A percentile compares a stretch with the other conserved stretches of the same genome.
Conservation (phyloP, 2,888 invertebrate genomes). For the Lasius platythorax region DNA sequence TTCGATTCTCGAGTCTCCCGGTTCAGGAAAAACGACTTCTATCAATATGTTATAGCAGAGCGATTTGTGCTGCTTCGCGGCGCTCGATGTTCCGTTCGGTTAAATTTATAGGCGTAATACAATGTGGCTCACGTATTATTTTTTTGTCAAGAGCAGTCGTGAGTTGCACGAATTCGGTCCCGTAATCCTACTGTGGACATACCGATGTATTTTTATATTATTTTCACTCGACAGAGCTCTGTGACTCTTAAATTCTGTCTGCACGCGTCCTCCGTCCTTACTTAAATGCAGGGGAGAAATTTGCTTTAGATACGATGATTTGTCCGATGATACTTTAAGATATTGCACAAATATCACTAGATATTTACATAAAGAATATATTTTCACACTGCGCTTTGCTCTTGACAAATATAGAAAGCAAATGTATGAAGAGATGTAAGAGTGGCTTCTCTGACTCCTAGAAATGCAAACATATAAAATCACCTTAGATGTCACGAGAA, state of each 20-base stretch:
- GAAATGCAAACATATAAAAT: conserved; percentile 37
- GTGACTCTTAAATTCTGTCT: neutral
- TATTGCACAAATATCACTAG: neutral
- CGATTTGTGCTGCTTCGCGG: conserved; percentile 2
- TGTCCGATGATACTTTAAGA: neutral
- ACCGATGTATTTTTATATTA: conserved; percentile 5
- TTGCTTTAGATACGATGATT: neutral
- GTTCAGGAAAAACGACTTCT: neutral
- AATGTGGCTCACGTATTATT: neutral
- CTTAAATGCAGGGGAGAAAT: neutral
- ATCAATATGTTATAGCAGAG: neutral
- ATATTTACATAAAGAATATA: conserved; percentile 21
- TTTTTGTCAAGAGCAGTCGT: conserved; percentile 20
- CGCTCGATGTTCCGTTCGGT: neutral
- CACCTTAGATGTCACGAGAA: conserved; percentile 7
- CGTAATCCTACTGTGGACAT: conserved; percentile 11
- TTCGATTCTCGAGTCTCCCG: neutral
- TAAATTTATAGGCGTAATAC: conserved; percentile 17
- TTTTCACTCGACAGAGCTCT: neutral
- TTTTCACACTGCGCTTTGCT: neutral
- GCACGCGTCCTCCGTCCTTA: neutral
- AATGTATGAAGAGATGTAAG: conserved; percentile 3
- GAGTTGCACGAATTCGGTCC: conserved; percentile 32
- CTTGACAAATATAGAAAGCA: neutral
- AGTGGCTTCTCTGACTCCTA: conserved; percentile 30